Conservation (phyloP, 2,113 vertebrate species). For the Thunnus thynnus region DNA sequence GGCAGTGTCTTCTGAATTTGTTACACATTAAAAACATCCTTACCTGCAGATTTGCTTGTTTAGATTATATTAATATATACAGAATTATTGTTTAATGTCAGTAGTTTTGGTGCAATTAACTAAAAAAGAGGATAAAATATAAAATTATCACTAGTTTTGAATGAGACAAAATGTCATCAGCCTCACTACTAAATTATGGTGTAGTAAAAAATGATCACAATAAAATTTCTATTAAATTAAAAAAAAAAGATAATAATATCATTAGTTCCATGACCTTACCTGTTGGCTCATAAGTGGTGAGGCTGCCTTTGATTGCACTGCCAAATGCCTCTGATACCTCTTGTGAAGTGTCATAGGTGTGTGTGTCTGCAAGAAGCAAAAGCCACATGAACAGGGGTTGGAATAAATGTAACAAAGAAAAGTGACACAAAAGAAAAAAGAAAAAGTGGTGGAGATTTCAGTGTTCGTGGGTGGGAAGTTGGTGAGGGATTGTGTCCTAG, state of each 20-base stretch:
- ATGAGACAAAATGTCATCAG: not conserved
- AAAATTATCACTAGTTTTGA: not conserved
- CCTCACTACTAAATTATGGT: not conserved
- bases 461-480: not conserved
- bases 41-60: not conserved
- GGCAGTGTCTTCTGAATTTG: not conserved
- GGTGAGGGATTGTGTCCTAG: not conserved
- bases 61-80: no score
- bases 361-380: conserved; percentile 67
- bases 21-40: not conserved
- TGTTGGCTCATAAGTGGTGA: conserved; percentile 49
- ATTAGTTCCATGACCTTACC: conserved; percentile 43
- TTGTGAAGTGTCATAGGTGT: conserved; percentile 80
- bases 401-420: not conserved
- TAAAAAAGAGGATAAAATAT: not conserved
- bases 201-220: not conserved
- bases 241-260: not conserved
- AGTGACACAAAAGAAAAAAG: not conserved
- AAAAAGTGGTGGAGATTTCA: no score
- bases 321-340: conserved; percentile 82
- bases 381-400: not conserved
- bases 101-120: no score
- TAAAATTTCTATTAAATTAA: not conserved
- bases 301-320: conserved; percentile 65
- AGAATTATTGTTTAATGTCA: no score